Percentiles rank a stretch among this genome's conserved stretches.
These are phyloP conservation scores for Melieria crassipennis DNA, from an alignment of 2,888 invertebrate genomes.

Conservation along the genomic window DNA sequence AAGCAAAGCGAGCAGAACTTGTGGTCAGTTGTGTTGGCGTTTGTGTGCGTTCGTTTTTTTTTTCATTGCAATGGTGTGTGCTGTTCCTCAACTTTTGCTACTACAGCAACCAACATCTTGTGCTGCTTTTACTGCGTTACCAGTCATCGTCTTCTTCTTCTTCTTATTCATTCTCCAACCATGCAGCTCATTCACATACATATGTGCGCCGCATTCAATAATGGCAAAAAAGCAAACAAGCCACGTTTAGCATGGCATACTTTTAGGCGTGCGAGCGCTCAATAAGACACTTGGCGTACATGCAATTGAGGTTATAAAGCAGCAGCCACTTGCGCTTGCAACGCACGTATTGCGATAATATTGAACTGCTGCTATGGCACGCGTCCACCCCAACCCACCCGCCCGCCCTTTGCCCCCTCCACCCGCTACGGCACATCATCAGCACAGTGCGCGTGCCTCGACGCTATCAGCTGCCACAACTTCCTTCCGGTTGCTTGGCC, in stretches of 20 bases:
- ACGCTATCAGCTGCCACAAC: background rate
- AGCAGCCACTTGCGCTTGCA: conserved; percentile 50
- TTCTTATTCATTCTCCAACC: too few relatives aligned
- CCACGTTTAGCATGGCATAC: conserved; percentile 5
- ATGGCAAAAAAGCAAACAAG: too few relatives aligned
- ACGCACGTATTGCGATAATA: conserved; percentile 59
- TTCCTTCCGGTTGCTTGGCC: background rate
- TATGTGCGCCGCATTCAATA: too few relatives aligned
- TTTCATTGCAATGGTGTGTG: too few relatives aligned
- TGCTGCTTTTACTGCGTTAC: too few relatives aligned
- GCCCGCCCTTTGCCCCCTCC: conserved; percentile 38
- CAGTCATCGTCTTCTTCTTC: too few relatives aligned
- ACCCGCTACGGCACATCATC: background rate
- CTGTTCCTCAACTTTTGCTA: too few relatives aligned
- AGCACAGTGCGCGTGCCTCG: background rate
- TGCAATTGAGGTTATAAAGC: background rate
- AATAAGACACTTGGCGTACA: background rate
- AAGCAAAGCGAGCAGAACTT: too few relatives aligned
- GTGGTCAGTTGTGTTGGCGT: too few relatives aligned
- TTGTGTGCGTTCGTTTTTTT: too few relatives aligned
- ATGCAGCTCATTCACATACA: too few relatives aligned
- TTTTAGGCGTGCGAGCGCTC: conserved; percentile 10
- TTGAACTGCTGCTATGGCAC: conserved; percentile 23
- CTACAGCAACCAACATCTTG: too few relatives aligned
- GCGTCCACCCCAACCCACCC: conserved; percentile 49